Base-by-base conservation (phyloP, 2,113 vertebrate genomes). In the Turdus rufiventris region DNA sequence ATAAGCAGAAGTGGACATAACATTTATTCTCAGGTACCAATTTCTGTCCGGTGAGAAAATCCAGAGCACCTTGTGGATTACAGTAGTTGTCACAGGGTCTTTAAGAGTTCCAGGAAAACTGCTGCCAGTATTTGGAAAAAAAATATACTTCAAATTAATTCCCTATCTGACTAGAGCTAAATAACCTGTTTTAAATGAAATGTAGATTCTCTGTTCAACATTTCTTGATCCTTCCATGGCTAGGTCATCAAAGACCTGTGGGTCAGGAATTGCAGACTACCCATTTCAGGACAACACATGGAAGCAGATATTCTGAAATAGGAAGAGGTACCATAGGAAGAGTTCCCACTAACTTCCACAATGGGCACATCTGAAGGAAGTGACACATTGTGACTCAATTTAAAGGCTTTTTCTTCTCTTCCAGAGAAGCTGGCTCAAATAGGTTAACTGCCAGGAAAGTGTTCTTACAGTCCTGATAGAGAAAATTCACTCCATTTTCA, bases 21-120 rank as follows among this genome's bases (percentile, higher is more conserved):
- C 42, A 66, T 94, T 89, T 88, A 91, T 38, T 85, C 74, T 67
- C 23, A 47, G 92, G 92, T 96, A 95, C 74, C 51, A 88, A 88
- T 85, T 89, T 96, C 87, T 96, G 71, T n/a, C 38, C 3, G 2
- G 40, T 96, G 96, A 97, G 62, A 91, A 91, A 89, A 91, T 73
- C 91, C 89, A 95, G 94, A 95, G 54, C 63, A 80, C 78, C 74
- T 73, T 72, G 45, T 2, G n/a, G 38, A 93, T 89, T 88, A 89
- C 65, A 65, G 33, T 33, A 83, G 57, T 38, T 82, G 93, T 96
- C 94, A 94, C 2, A 93, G 71, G 74, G 43, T 76, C 62, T 66
- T 53, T 82, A 70, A 84, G 62, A 70, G 74, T 91, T 91, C 89
- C 89, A 95, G 67, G 71, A 93, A 93, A 82, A 76, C 58, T 77